Base-by-base conservation (phyloP, 2,888 invertebrate genomes). In the Phlogophora meticulosa region DNA sequence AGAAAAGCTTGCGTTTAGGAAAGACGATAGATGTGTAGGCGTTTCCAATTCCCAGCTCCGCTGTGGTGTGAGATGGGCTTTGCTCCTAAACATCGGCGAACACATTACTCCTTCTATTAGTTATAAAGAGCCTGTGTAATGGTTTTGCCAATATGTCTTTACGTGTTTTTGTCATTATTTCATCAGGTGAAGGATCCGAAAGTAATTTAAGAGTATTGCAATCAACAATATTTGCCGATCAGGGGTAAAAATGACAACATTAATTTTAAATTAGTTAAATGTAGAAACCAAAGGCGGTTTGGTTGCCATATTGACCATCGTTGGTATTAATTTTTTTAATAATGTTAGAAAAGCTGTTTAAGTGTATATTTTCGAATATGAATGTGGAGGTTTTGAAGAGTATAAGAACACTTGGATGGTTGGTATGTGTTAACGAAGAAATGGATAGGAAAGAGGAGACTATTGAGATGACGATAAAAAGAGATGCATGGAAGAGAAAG, bases 21-120 rank as follows among this genome's bases (percentile, higher is more conserved):
- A 28, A 28, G 1, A 17, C 28, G 48, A 72, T 49, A 15, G 28
- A 72, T 67, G 36, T 28, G 65, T 67, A 42, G 67, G 67, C 65
- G 73, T 67, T 72, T 32, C 42, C 48, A 17, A 49, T 64, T 49
- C 22, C 10, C 40, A 72, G 20, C 10, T 13, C 9, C 20, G 4
- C n/a, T 15, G 11, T 3, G 42, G 17, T 22, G 20, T 32, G 7
- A 49, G 11, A 63, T 17, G 28, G 7, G 22, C 7, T 22, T 22
- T 48, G 24, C 22, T 28, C 10, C 28, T 36, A 34, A 45, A 32
- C 4, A 42, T 62, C 63, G 15, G 34, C n/a, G 10, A 42, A 42
- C 15, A 36, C 36, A 42, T 48, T 63, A 20, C 40, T 15, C 34
- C 11, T 40, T 42, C 9, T 32, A 2, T 28, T 9, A 4, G 4